Conservation (phyloP, 1,140 invertebrate genomes). For the Adoxophyes honmai region DNA sequence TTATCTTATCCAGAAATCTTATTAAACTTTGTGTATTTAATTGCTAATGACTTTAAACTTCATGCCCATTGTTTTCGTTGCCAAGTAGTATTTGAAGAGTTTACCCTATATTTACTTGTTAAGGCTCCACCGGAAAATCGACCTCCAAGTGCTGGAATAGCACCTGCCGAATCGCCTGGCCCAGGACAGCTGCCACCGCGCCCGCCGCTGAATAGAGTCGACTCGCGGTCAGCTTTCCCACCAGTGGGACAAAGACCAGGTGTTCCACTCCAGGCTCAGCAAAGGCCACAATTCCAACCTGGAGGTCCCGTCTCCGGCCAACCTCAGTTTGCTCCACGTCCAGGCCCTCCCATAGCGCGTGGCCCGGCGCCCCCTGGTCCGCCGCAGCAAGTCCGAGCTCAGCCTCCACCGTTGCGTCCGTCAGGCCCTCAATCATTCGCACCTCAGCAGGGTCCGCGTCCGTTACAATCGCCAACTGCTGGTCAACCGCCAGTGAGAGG, state of each 20-base stretch:
- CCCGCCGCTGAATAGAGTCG: constrained; percentile 63
- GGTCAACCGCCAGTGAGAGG: constrained; percentile 44
- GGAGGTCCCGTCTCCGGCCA: constrained; percentile 61
- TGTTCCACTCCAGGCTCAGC: constrained; percentile 45
- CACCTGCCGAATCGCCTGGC: constrained; percentile 31
- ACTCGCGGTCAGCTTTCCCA: constrained; percentile 64
- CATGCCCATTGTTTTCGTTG: neutral
- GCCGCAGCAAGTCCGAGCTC: constrained; percentile 42
- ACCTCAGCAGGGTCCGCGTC: constrained; percentile 50
- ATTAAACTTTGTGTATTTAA: constrained; percentile 17
- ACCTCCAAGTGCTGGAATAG: constrained; percentile 38
- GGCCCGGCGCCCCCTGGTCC: constrained; percentile 36
- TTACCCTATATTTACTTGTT: constrained; percentile 26
- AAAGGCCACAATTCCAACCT: constrained; percentile 67
- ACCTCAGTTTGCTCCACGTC: constrained; percentile 44
- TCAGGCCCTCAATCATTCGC: constrained; percentile 52
- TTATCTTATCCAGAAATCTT: constrained; percentile 6
- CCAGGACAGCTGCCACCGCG: constrained; percentile 37
- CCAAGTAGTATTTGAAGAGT: neutral
- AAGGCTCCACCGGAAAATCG: constrained; percentile 58
- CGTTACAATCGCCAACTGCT: constrained; percentile 44
- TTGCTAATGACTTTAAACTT: too few relatives aligned
- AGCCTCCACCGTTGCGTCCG: constrained; percentile 29
- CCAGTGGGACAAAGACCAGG: constrained; percentile 45
- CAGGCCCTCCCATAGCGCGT: constrained; percentile 39